A percentile compares a stretch with the other conserved stretches of the same genome.
Conservation (phyloP, 2,888 invertebrate genomes). For the Macrophya alboannulata region DNA sequence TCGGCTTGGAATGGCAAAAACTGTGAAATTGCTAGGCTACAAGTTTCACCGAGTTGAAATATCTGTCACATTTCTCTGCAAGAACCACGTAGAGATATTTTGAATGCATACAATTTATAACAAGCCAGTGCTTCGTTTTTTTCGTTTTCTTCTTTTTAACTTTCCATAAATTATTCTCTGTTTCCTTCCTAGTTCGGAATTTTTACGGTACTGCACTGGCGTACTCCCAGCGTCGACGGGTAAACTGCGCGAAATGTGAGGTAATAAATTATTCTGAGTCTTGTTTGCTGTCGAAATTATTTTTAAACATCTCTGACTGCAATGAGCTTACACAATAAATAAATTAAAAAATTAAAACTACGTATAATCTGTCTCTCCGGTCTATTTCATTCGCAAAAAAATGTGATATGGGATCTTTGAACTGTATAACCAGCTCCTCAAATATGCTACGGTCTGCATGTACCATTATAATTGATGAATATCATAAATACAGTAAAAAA, state of each 20-base stretch:
- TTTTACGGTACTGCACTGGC: background rate
- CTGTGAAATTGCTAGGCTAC: background rate
- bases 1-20: conserved; percentile 7
- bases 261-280: background rate
- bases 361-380: background rate
- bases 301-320: background rate
- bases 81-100: background rate
- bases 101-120: conserved; percentile 19
- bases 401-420: background rate
- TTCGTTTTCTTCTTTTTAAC: background rate
- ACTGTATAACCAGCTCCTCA: background rate
- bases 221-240: no score
- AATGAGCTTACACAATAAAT: background rate
- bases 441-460: background rate
- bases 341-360: no score
- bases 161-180: background rate
- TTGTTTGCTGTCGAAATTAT: background rate
- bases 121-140: background rate
- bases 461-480: no score
- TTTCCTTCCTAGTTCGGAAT: conserved; percentile 4
- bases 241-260: background rate
- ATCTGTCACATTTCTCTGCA: background rate
- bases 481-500: background rate
- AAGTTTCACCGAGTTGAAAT: background rate
- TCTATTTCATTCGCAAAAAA: background rate